Conservation (phyloP, 1,140 invertebrate species). For the Heliconius eleuchia region DNA sequence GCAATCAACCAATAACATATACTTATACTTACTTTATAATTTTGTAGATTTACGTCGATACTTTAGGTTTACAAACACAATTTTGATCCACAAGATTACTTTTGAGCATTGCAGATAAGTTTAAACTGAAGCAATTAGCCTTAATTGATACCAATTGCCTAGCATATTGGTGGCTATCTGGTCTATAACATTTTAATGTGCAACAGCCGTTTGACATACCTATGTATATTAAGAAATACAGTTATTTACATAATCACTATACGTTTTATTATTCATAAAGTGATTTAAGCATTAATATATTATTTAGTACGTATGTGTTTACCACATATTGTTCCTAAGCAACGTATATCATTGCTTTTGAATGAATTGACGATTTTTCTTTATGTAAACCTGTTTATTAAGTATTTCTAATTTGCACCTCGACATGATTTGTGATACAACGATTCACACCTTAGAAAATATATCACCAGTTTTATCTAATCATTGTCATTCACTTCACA, state of each 20-base stretch:
- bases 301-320: not conserved
- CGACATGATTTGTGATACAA: constrained; percentile 14
- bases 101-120: constrained; percentile 30
- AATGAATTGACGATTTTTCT: not conserved
- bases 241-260: not conserved
- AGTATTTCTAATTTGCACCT: not conserved
- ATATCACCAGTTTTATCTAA: constrained; percentile 44
- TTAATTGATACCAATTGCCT: constrained; percentile 41
- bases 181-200: constrained; percentile 9
- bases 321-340: not conserved
- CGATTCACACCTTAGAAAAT: constrained; percentile 30
- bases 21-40: not conserved
- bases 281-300: not conserved
- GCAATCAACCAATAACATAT: not conserved
- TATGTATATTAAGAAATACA: constrained; percentile 3
- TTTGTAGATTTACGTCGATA: not conserved
- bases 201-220: not conserved
- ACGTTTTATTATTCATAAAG: not conserved
- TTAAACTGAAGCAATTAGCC: constrained; percentile 43
- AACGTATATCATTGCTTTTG: not conserved
- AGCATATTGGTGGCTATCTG: constrained; percentile 8
- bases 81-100: not conserved
- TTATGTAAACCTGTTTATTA: not conserved
- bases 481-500: constrained; percentile 42
- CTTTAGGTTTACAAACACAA: not conserved